These are phyloP conservation scores for Gymnocheta viridis DNA, from an alignment of 2,888 invertebrate genomes.

Conservation along the genomic window DNA sequence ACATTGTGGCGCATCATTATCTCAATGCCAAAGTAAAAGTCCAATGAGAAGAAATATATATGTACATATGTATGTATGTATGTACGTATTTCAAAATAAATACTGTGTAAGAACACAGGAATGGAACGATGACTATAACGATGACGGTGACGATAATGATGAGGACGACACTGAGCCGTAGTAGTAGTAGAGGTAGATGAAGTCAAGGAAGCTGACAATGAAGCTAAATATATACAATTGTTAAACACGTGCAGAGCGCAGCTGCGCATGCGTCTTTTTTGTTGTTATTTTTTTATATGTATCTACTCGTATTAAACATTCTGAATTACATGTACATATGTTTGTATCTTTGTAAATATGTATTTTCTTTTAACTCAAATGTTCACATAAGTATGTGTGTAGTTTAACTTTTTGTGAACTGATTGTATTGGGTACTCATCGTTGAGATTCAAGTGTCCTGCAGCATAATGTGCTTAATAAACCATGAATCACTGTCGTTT, in stretches of 20 bases:
- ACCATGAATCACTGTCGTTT: slow-evolving; percentile 79
- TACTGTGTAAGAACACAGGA: slow-evolving; percentile 21
- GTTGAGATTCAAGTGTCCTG: slow-evolving; percentile 70
- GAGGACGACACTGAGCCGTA: neutral
- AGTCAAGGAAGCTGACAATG: slow-evolving; percentile 57
- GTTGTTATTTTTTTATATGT: slow-evolving; percentile 19
- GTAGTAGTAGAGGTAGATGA: neutral
- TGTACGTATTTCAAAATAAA: slow-evolving; percentile 44
- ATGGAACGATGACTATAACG: neutral
- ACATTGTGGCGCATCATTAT: slow-evolving; percentile 64
- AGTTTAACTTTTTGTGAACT: slow-evolving; percentile 40
- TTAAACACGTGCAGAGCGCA: slow-evolving; percentile 70
- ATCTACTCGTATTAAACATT: slow-evolving; percentile 22
- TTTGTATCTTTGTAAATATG: neutral
- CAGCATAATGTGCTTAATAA: slow-evolving; percentile 81
- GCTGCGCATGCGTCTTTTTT: slow-evolving; percentile 64
- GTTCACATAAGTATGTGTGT: neutral
- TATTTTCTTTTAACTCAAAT: neutral
- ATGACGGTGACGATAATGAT: neutral
- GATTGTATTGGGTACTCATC: slow-evolving; percentile 51
- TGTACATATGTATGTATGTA: too few species aligned
- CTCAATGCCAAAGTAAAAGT: slow-evolving; percentile 61
- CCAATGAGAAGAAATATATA: slow-evolving; percentile 35
- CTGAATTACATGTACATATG: slow-evolving; percentile 7
- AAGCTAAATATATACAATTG: slow-evolving; percentile 59